Evolutionary conservation across 2,113 vertebrate species (phyloP).

Genomic region (Garra rufa): DNA sequence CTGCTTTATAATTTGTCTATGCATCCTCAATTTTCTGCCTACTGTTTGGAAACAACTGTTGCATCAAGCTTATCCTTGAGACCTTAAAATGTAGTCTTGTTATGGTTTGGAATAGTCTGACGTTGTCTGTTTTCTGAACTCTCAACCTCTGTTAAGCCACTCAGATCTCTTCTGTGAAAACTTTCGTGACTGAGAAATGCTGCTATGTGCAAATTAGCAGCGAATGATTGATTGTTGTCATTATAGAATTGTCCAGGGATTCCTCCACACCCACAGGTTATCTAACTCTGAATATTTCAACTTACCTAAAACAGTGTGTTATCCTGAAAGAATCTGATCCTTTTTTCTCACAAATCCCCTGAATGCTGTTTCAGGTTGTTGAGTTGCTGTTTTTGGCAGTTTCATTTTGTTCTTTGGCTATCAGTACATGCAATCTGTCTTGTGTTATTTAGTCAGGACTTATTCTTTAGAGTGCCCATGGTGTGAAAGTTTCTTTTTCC

Average conservation of each 20-base stretch:
- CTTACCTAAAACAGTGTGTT: neutral
- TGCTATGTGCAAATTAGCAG: neutral
- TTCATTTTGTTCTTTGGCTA: neutral
- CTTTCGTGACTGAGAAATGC: neutral
- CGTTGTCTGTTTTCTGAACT: conserved; percentile 12
- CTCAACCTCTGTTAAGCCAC: conserved; percentile 4
- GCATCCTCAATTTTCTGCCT: neutral
- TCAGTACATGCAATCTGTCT: neutral
- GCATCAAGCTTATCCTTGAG: neutral
- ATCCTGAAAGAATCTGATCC: neutral
- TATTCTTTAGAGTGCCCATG: neutral
- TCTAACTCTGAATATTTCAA: neutral
- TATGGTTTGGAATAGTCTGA: neutral
- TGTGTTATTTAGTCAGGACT: neutral
- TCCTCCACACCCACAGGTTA: neutral
- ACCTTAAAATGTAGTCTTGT: neutral
- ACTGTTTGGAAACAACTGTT: neutral
- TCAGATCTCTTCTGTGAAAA: neutral
- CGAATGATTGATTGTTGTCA: conserved; percentile 16
- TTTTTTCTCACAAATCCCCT: neutral
- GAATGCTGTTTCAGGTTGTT: neutral
- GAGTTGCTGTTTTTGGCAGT: neutral
- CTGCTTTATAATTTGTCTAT: neutral
- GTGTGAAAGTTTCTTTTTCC: neutral
- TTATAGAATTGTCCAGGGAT: neutral